Evolutionary conservation across 2,113 vertebrate species (phyloP).

Genomic region (Eubucco bourcierii): DNA sequence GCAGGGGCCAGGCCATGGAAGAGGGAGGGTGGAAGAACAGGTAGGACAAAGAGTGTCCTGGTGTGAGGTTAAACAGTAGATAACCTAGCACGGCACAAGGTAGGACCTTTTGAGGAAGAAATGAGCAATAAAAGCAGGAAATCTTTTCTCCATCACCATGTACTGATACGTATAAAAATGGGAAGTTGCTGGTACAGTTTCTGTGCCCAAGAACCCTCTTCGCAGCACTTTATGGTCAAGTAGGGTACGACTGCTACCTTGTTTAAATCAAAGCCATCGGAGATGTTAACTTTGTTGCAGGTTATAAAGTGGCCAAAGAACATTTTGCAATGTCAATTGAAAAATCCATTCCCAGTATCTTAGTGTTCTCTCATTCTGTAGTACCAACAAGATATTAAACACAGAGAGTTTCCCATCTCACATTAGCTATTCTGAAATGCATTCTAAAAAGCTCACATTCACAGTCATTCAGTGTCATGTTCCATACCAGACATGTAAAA

Average conservation of each 20-base stretch:
- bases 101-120: neutral
- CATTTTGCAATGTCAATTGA: neutral
- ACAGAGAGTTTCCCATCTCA: neutral
- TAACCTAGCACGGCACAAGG: neutral
- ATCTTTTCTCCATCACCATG: neutral
- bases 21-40: neutral
- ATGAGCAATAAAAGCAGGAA: neutral
- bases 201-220: neutral
- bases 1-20: neutral
- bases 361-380: neutral
- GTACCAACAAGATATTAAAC: neutral
- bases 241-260: neutral
- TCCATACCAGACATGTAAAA: neutral
- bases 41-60: neutral
- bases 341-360: neutral
- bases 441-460: neutral
- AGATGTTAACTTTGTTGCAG: neutral
- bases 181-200: neutral
- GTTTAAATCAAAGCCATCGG: neutral
- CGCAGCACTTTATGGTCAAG: neutral
- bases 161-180: neutral
- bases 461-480: neutral
- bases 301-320: neutral
- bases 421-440: fast-evolving
- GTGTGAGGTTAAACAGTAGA: neutral